Evolutionary conservation across 2,888 invertebrate species (phyloP).

Genomic region (Eudemis profundana): DNA sequence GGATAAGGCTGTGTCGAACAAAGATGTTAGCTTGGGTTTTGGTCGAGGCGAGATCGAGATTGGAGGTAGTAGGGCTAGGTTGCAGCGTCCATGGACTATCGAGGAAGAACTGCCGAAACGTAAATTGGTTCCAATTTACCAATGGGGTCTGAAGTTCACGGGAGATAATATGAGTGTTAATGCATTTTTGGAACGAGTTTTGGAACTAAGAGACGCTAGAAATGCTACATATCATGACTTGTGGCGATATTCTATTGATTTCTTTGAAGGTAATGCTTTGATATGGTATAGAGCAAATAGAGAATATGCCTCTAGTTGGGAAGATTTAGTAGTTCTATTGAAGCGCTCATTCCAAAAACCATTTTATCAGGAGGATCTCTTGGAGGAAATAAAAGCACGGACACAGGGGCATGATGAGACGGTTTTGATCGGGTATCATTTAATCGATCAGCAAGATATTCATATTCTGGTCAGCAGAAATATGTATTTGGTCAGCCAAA

Average conservation of each 20-base stretch:
- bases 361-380: constrained; percentile 23
- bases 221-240: constrained; percentile 10
- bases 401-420: constrained; percentile 23
- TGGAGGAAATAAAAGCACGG: constrained; percentile 32
- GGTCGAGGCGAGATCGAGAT: no score
- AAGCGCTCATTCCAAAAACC: constrained; percentile 14
- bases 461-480: no score
- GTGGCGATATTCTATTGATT: constrained; percentile 37
- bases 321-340: constrained; percentile 7
- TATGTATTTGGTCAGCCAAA: no score
- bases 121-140: no score
- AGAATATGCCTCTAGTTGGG: constrained; percentile 14
- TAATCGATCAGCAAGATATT: no score
- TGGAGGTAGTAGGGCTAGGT: neutral
- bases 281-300: constrained; percentile 43
- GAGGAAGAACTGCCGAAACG: constrained; percentile 9
- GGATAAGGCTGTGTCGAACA: no score
- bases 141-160: constrained; percentile 14
- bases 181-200: constrained; percentile 16
- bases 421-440: no score
- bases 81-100: neutral
- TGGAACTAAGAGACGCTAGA: constrained; percentile 14
- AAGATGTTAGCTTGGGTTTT: no score
- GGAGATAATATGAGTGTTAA: constrained; percentile 4
- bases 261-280: constrained; percentile 42